Evolutionary conservation across 30 jellyfish, hydroid and myxozoan species (phyloP).

Genomic region (Turritopsis dohrnii): DNA sequence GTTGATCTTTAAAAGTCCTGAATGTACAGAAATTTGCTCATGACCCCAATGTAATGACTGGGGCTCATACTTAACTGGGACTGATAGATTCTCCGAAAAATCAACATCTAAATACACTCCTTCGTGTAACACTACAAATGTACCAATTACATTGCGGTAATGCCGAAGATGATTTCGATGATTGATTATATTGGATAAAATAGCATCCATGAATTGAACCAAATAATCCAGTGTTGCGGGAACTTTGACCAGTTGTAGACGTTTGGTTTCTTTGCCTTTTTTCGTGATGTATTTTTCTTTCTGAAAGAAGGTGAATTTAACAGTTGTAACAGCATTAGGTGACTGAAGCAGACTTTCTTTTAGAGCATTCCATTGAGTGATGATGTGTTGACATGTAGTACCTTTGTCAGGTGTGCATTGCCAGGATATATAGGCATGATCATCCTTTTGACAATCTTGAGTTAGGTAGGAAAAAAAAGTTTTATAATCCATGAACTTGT

Average conservation of each 20-base stretch:
- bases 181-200: neutral
- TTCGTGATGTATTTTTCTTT: neutral
- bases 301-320: neutral
- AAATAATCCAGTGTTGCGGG: neutral
- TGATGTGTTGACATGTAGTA: neutral
- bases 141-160: neutral
- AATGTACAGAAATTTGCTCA: constrained; percentile 10
- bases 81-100: constrained; percentile 12
- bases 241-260: neutral
- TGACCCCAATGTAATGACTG: constrained; percentile 12
- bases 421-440: neutral
- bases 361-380: neutral
- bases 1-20: too few relatives aligned
- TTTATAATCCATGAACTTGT: neutral
- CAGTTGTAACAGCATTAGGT: neutral
- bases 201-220: neutral
- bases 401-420: constrained; percentile 6
- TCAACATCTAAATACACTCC: neutral
- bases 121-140: neutral
- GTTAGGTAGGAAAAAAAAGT: neutral
- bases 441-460: constrained; percentile 2
- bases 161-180: constrained; percentile 10
- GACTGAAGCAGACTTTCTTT: neutral
- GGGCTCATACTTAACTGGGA: neutral
- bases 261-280: constrained; percentile 25